A percentile compares a stretch with the other conserved stretches of the same genome.
These are phyloP conservation scores for Sebastes schlegelii DNA, from an alignment of 2,113 vertebrate genomes.

Conservation along the genomic window DNA sequence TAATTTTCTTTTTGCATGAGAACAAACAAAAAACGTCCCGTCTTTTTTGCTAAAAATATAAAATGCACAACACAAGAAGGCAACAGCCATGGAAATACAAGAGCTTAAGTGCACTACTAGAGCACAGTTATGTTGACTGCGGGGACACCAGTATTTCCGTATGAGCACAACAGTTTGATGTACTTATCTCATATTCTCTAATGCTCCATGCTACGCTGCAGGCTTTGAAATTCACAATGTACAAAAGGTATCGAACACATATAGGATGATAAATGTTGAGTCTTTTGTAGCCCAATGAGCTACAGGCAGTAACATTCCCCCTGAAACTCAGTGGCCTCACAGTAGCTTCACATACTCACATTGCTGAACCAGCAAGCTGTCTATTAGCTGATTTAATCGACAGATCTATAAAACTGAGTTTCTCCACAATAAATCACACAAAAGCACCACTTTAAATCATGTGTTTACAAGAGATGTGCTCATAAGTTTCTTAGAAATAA, in stretches of 20 bases:
- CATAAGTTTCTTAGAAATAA: too few relatives aligned
- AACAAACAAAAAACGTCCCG: background rate
- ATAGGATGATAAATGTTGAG: background rate
- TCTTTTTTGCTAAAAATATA: background rate
- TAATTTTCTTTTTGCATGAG: background rate
- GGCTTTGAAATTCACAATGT: background rate
- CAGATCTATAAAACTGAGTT: too few relatives aligned
- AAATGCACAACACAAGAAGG: background rate
- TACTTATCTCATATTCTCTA: background rate
- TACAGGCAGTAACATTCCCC: background rate
- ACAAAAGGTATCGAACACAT: slow-evolving; percentile 4
- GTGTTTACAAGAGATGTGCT: too few relatives aligned
- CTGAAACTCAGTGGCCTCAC: background rate
- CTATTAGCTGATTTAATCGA: too few relatives aligned
- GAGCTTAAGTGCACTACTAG: background rate
- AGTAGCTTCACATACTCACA: background rate
- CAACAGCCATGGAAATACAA: background rate
- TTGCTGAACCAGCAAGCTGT: background rate
- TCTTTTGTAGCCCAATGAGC: background rate
- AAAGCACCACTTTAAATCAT: too few relatives aligned
- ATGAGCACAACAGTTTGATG: background rate
- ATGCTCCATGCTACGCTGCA: background rate
- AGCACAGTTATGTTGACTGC: background rate
- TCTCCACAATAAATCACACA: too few relatives aligned
- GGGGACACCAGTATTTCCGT: background rate